Evolutionary conservation across 2,797 vertebrate genomes (phyloP).

Genomic region (Lutjanus argentimaculatus): DNA sequence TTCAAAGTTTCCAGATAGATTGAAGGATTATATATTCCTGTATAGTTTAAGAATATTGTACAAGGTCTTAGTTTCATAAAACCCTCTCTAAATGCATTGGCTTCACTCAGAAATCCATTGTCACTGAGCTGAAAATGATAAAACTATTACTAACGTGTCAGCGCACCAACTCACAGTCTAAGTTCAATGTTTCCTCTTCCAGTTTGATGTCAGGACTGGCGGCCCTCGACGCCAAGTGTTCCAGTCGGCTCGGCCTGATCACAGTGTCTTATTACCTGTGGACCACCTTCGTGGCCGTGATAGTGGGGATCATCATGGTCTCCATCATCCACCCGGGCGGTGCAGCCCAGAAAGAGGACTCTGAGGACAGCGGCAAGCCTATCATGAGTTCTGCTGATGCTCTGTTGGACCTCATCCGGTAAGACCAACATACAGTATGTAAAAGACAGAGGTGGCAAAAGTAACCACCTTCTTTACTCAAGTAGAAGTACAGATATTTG

Average conservation of each 20-base stretch:
- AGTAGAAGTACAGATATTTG: too few species aligned
- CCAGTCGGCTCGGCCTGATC: constrained; percentile 94
- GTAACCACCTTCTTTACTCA: too few species aligned
- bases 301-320: constrained; percentile 97
- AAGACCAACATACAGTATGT: constrained; percentile 52
- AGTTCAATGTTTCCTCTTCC: constrained; percentile 36
- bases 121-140: background rate
- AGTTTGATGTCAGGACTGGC: constrained; percentile 97
- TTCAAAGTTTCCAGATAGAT: background rate
- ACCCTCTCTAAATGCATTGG: constrained; percentile 2
- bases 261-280: constrained; percentile 97
- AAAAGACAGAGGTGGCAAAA: too few species aligned
- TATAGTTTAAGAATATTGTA: background rate
- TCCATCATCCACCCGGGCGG: constrained; percentile 95
- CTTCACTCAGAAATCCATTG: background rate
- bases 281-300: constrained; percentile 96
- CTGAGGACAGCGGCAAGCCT: constrained; percentile 91
- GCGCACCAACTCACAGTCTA: background rate
- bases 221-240: constrained; percentile 95
- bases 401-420: constrained; percentile 96
- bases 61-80: background rate
- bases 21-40: background rate
- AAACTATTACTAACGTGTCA: background rate
- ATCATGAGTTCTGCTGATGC: constrained; percentile 97
- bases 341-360: constrained; percentile 94